Evolutionary conservation across 2,888 invertebrate species (phyloP).

Genomic region (Drosophila differens): DNA sequence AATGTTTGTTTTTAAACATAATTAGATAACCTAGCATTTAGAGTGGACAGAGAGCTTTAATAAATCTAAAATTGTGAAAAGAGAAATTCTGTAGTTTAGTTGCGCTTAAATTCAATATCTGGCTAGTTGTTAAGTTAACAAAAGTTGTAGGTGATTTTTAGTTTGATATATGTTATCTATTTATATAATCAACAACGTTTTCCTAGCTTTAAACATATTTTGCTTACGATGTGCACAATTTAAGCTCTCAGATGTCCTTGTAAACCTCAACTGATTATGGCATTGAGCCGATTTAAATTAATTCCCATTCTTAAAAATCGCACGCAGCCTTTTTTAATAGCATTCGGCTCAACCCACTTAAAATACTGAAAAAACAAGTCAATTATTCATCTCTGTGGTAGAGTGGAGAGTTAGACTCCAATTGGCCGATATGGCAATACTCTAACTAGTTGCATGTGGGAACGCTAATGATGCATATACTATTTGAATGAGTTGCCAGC

Average conservation of each 20-base stretch:
- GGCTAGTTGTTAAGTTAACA: not conserved
- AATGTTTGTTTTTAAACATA: not conserved
- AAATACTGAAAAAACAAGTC: not conserved
- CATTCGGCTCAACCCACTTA: not conserved
- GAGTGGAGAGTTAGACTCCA: not conserved
- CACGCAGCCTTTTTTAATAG: not conserved
- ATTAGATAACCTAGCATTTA: not conserved
- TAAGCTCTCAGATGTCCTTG: not conserved
- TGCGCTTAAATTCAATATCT: not conserved
- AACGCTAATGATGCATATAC: slow-evolving; percentile 28
- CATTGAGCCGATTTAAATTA: not conserved
- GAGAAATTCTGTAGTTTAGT: not conserved
- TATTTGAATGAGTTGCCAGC: slow-evolving; percentile 36
- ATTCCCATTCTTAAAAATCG: not conserved
- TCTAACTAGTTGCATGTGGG: slow-evolving; percentile 11
- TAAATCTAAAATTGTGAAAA: too few relatives aligned
- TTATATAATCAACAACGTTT: not conserved
- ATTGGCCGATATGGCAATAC: slow-evolving; percentile 1
- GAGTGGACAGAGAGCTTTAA: not conserved
- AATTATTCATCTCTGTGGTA: not conserved
- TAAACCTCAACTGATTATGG: not conserved
- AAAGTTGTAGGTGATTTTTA: not conserved
- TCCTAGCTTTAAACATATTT: not conserved
- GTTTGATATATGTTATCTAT: not conserved
- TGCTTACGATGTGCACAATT: not conserved